Evolutionary conservation across 2,797 vertebrate species (phyloP).

Genomic region (Pyrocephalus nanus): DNA sequence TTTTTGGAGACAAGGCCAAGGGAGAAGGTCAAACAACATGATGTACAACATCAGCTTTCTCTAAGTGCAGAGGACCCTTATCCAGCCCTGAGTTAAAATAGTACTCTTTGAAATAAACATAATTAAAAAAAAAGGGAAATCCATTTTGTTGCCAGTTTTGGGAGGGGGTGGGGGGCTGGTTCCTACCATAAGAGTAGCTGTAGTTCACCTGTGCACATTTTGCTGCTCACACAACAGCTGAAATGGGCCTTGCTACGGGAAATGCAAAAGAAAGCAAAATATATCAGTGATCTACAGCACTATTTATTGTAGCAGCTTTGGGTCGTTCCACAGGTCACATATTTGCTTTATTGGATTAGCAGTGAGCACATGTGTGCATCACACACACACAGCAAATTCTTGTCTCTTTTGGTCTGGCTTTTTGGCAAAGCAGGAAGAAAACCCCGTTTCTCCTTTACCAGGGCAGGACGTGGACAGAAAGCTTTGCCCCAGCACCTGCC

Average conservation of each 20-base stretch:
- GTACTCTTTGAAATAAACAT: neutral
- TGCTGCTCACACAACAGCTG: neutral
- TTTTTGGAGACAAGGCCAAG: neutral
- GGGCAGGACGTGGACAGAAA: accelerated
- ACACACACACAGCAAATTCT: neutral
- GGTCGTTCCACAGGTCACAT: constrained; percentile 19
- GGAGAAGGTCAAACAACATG: neutral
- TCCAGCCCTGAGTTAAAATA: neutral
- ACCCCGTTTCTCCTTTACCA: neutral
- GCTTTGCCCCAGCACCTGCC: neutral
- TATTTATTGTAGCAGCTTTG: constrained; percentile 26
- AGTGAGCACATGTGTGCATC: neutral
- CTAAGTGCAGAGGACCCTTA: neutral
- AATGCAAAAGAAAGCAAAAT: neutral
- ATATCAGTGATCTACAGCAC: neutral
- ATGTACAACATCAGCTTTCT: neutral
- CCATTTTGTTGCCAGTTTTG: neutral
- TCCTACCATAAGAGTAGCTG: neutral
- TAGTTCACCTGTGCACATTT: neutral
- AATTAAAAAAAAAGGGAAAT: neutral
- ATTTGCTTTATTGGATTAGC: constrained; percentile 22
- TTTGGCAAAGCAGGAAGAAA: neutral
- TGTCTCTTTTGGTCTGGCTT: neutral
- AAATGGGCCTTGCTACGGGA: neutral
- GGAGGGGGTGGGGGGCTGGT: accelerated